Evolutionary conservation across 1,140 invertebrate genomes (phyloP).

Genomic region (Drosophila virilis): DNA sequence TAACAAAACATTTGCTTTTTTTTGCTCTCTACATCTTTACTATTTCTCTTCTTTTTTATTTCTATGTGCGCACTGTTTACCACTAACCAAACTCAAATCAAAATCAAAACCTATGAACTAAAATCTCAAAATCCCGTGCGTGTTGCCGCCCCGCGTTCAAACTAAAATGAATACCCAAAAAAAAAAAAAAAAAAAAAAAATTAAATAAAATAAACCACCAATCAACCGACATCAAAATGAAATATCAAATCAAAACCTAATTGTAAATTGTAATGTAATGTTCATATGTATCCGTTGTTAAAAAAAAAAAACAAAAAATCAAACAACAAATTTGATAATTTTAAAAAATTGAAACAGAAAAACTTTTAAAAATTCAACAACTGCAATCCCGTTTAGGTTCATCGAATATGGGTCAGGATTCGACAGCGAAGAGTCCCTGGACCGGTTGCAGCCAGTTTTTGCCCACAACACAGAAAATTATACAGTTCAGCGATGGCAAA

Average conservation of each 20-base stretch:
- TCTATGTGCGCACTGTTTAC: conserved; percentile 81
- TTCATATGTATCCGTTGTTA: conserved; percentile 30
- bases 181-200: conserved; percentile 28
- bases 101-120: conserved; percentile 58
- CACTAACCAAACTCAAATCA: conserved; percentile 63
- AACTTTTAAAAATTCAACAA: conserved; percentile 66
- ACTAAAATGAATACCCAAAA: conserved; percentile 53
- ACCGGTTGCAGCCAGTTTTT: conserved; percentile 99
- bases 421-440: conserved; percentile 95
- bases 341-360: conserved; percentile 50
- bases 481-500: conserved; percentile 98
- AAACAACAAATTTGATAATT: background rate
- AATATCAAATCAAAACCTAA: conserved; percentile 52
- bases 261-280: conserved; percentile 46
- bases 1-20: conserved; percentile 65
- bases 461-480: conserved; percentile 98
- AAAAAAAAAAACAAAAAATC: conserved; percentile 4
- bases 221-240: conserved; percentile 41
- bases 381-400: conserved; percentile 85
- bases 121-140: conserved; percentile 58
- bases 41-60: conserved; percentile 82
- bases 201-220: conserved; percentile 34
- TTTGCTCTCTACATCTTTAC: conserved; percentile 79
- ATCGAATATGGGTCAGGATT: conserved; percentile 93
- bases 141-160: conserved; percentile 51